A percentile compares a stretch with the other conserved stretches of the same genome.
Conservation (phyloP, 2,888 invertebrate species). For the Stenotaenia linearis region DNA sequence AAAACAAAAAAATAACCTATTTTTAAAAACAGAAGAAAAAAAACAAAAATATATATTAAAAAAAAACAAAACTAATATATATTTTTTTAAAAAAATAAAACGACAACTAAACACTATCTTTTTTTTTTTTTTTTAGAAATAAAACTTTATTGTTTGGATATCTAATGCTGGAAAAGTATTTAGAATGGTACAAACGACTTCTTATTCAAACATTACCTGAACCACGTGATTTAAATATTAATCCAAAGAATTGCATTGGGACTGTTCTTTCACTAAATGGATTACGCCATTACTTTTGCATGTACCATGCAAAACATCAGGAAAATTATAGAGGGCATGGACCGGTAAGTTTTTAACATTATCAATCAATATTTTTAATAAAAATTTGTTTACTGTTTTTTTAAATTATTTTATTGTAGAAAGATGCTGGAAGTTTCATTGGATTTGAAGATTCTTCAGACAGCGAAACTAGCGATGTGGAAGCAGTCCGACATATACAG, state of each 20-base stretch:
- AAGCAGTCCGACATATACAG: slow-evolving; percentile 42
- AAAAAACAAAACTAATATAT: too few relatives aligned
- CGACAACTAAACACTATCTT: too few relatives aligned
- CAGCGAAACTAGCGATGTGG: slow-evolving; percentile 48
- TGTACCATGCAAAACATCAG: slow-evolving; percentile 95
- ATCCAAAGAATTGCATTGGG: slow-evolving; percentile 93
- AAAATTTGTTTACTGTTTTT: too few relatives aligned
- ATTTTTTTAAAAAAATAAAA: too few relatives aligned
- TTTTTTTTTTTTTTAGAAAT: slow-evolving; percentile 68
- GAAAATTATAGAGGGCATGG: slow-evolving; percentile 50
- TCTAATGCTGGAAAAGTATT: slow-evolving; percentile 83
- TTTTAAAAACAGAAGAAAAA: too few relatives aligned
- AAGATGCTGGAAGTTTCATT: slow-evolving; percentile 72
- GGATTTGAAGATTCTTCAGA: slow-evolving; percentile 65
- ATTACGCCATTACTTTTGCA: slow-evolving; percentile 94
- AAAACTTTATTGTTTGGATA: slow-evolving; percentile 94
- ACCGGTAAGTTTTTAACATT: not conserved
- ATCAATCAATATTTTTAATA: not conserved
- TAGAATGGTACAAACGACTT: slow-evolving; percentile 88
- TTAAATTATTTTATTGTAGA: slow-evolving; percentile 50
- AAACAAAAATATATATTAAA: too few relatives aligned
- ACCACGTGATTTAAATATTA: slow-evolving; percentile 75
- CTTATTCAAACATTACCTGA: slow-evolving; percentile 80
- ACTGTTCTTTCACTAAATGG: slow-evolving; percentile 94
- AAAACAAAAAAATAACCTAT: too few relatives aligned